phyloP scores from a whole-genome alignment of 2,797 vertebrate species.

The Cryptoblepharus egeriae region DNA sequence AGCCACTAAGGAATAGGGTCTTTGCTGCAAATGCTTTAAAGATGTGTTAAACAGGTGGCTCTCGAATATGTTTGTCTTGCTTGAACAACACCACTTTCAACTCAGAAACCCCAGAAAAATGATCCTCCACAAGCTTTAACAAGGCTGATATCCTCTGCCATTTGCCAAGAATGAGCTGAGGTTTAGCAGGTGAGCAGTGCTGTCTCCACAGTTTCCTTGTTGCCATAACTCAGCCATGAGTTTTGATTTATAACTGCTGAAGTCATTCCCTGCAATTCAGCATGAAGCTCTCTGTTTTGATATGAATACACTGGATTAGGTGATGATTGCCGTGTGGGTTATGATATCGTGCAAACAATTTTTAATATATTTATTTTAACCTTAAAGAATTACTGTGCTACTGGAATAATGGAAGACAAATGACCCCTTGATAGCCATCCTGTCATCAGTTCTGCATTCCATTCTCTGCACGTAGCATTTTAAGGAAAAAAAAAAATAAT shows the following conservation, averaged over 20 bases:
- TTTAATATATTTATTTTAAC: background rate
- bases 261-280: background rate
- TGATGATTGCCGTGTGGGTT: slow-evolving; percentile 16
- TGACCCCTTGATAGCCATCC: background rate
- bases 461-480: background rate
- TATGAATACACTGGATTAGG: slow-evolving; percentile 12
- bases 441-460: slow-evolving; percentile 39
- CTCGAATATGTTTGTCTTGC: background rate
- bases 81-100: background rate
- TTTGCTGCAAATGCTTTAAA: slow-evolving; percentile 8
- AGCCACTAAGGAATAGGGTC: background rate
- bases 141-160: background rate
- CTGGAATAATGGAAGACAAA: slow-evolving; percentile 19
- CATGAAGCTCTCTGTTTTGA: background rate
- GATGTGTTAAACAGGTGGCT: slow-evolving; percentile 19
- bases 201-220: background rate
- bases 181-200: background rate
- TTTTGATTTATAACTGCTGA: background rate
- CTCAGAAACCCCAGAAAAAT: slow-evolving; percentile 11
- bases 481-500: background rate
- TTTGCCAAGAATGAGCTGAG: background rate
- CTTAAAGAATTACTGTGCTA: slow-evolving; percentile 8
- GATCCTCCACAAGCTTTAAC: background rate
- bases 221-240: background rate
- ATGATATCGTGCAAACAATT: slow-evolving; percentile 11